phyloP scores from a whole-genome alignment of 1,140 invertebrate genomes.

The Nylanderia fulva region DNA sequence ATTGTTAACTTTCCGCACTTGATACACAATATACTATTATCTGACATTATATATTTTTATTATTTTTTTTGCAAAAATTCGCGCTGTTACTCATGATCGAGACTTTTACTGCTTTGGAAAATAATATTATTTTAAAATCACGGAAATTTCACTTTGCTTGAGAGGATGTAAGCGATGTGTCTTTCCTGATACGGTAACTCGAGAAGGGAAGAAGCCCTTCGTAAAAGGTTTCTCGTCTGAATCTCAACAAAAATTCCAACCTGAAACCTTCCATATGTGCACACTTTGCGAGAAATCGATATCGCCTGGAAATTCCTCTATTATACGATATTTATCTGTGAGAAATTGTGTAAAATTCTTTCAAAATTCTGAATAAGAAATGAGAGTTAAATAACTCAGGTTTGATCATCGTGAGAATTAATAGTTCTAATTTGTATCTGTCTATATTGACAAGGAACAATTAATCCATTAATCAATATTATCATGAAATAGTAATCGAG shows the following conservation, averaged over 20 bases:
- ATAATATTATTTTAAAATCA: not conserved
- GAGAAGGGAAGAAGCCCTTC: constrained; percentile 71
- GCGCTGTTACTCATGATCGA: not conserved
- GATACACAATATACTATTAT: no score
- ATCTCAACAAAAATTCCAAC: constrained; percentile 71
- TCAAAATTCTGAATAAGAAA: not conserved
- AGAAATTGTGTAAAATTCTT: not conserved
- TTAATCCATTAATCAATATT: not conserved
- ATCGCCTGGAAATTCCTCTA: constrained; percentile 15
- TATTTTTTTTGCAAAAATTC: not conserved
- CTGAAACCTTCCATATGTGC: constrained; percentile 69
- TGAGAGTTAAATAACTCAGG: not conserved
- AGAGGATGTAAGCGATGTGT: constrained; percentile 4
- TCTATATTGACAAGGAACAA: not conserved
- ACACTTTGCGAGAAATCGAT: constrained; percentile 22
- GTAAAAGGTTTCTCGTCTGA: constrained; percentile 56
- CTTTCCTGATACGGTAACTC: constrained; percentile 67
- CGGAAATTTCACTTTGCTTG: not conserved
- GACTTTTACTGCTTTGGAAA: not conserved
- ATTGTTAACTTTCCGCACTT: no score
- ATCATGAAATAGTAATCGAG: constrained; percentile 16
- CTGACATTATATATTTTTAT: no score
- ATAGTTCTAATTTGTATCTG: not conserved
- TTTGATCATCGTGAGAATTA: not conserved
- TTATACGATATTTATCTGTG: not conserved